Evolutionary conservation across 2,113 vertebrate genomes (phyloP).

Genomic region (Etia nguti): DNA sequence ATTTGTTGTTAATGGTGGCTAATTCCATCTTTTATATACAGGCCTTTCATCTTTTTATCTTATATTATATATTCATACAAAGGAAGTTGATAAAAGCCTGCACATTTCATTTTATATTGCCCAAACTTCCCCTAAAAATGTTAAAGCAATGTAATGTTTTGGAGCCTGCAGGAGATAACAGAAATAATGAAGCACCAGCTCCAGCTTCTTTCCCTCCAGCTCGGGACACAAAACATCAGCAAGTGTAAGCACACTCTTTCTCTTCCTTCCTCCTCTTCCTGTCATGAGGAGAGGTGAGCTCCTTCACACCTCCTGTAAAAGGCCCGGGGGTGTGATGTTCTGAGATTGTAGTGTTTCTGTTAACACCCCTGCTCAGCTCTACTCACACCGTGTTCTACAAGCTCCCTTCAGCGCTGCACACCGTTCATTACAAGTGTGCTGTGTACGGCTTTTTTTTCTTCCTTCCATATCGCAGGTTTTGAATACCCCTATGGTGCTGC

Average conservation of each 20-base stretch:
- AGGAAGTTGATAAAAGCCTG: not conserved
- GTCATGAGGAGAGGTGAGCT: slow-evolving; percentile 37
- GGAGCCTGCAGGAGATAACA: not conserved
- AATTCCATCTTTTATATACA: not conserved
- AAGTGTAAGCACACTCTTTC: not conserved
- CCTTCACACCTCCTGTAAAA: slow-evolving; percentile 47
- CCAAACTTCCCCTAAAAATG: not conserved
- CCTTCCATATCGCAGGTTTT: not conserved
- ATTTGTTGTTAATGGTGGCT: not conserved
- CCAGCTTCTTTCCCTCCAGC: not conserved
- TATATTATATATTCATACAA: not conserved
- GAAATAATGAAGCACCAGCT: not conserved
- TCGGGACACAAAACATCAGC: not conserved
- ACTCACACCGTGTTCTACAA: slow-evolving; percentile 28
- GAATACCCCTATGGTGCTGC: not conserved
- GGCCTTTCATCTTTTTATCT: not conserved
- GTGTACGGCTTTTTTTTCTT: not conserved
- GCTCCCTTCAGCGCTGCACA: slow-evolving; percentile 18
- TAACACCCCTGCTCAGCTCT: slow-evolving; percentile 28
- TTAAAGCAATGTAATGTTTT: not conserved
- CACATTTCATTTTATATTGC: not conserved
- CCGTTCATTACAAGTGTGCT: slow-evolving; percentile 17
- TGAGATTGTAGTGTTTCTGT: slow-evolving; percentile 41
- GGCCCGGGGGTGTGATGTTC: slow-evolving; percentile 48
- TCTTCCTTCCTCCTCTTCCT: not conserved